A percentile compares a stretch with the other conserved stretches of the same genome.
phyloP scores from a whole-genome alignment of 2,797 vertebrate genomes.

The Loriculus beryllinus region DNA sequence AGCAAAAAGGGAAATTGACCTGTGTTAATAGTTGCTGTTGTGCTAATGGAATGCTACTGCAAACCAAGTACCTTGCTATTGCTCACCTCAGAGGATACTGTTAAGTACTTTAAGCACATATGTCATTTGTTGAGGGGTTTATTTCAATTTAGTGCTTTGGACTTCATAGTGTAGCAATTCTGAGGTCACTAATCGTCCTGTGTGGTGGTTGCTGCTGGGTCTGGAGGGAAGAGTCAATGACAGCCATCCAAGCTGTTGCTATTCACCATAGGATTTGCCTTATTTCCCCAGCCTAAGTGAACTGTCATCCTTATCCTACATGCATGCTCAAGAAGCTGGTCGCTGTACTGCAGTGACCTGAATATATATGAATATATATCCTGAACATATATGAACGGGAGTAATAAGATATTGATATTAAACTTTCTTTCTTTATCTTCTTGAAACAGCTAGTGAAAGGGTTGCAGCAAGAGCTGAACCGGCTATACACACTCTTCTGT shows the following conservation, averaged over 20 bases:
- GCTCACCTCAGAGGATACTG: background rate
- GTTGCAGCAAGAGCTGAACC: slow-evolving; percentile 93
- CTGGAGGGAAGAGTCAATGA: background rate
- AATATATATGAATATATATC: background rate
- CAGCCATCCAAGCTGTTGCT: background rate
- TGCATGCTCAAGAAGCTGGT: accelerated
- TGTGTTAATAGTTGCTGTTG: accelerated
- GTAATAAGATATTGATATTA: background rate
- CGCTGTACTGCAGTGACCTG: background rate
- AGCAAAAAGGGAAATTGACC: background rate
- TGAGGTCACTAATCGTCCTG: background rate
- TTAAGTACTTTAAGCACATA: background rate
- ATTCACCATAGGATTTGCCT: background rate
- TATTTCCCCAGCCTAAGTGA: background rate
- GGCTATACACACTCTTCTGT: slow-evolving; percentile 94
- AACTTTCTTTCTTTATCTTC: background rate
- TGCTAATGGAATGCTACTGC: background rate
- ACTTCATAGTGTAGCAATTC: background rate
- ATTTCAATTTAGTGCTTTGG: background rate
- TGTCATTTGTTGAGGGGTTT: background rate
- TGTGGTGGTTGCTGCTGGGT: background rate
- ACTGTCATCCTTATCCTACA: accelerated
- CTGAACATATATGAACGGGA: background rate
- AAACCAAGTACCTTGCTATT: background rate
- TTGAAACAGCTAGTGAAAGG: slow-evolving; percentile 90